These are phyloP conservation scores for Morphnarchus princeps DNA, from an alignment of 2,113 vertebrate species.

Conservation along the genomic window DNA sequence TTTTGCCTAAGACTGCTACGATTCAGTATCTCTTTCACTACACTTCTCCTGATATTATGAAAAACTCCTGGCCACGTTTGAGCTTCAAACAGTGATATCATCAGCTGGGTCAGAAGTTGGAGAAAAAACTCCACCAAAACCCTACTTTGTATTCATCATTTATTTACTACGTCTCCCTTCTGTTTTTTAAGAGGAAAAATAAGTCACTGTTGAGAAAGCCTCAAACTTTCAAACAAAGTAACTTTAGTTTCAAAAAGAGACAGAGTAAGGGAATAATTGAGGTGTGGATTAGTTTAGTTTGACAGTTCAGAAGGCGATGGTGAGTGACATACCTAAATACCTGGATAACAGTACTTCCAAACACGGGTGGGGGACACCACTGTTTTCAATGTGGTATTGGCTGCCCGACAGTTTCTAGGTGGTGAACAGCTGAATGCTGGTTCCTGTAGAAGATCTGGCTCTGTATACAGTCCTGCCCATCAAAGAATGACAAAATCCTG, in stretches of 20 bases:
- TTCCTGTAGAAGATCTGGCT: neutral
- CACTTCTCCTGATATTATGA: neutral
- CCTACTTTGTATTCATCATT: neutral
- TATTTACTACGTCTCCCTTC: neutral
- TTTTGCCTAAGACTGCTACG: neutral
- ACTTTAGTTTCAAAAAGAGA: neutral
- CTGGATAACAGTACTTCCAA: neutral
- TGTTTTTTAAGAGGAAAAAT: neutral
- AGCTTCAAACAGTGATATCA: neutral
- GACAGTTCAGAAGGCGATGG: neutral
- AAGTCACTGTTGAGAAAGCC: neutral
- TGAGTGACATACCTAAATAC: neutral
- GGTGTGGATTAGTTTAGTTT: neutral
- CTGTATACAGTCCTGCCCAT: neutral
- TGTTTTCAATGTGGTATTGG: neutral
- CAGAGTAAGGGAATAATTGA: neutral
- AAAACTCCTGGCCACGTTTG: neutral
- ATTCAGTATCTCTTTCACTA: neutral
- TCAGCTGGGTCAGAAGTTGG: neutral
- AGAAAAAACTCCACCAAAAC: neutral
- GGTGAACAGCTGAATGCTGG: neutral
- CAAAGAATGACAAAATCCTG: neutral
- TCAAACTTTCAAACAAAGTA: neutral
- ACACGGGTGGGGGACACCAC: rapidly evolving
- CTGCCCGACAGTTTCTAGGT: neutral